These are phyloP conservation scores for Chauna torquata DNA, from an alignment of 2,113 vertebrate genomes.

Conservation along the genomic window DNA sequence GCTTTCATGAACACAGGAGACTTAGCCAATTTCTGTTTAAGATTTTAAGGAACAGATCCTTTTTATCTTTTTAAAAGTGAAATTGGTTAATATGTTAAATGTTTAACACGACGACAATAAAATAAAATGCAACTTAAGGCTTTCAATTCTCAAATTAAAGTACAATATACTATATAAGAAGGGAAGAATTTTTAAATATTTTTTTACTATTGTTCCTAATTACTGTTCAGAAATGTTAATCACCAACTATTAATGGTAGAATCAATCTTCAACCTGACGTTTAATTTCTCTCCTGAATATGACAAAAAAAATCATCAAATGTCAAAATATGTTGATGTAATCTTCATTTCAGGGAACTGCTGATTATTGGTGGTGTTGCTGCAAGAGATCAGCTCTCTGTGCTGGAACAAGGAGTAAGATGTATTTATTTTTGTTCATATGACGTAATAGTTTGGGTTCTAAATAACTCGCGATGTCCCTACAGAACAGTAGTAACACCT, in stretches of 20 bases:
- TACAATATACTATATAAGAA: neutral
- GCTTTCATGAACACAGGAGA: neutral
- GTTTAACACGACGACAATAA: neutral
- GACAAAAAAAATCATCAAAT: neutral
- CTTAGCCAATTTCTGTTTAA: neutral
- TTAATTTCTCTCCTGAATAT: neutral
- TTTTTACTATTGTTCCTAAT: neutral
- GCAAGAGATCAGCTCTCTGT: constrained; percentile 93
- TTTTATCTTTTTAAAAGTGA: neutral
- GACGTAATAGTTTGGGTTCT: neutral
- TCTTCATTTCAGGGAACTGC: constrained; percentile 83
- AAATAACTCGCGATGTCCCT: neutral
- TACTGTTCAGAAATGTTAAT: neutral
- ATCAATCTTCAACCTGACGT: neutral
- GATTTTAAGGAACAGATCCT: neutral
- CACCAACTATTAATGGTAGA: neutral
- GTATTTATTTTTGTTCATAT: neutral
- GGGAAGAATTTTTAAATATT: neutral
- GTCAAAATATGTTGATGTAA: neutral
- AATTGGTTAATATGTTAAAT: neutral
- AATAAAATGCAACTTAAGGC: neutral
- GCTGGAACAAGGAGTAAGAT: constrained; percentile 91
- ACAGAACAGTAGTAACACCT: neutral
- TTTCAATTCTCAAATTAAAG: neutral
- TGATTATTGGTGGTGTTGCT: constrained; percentile 96